Evolutionary conservation across 2,113 vertebrate species (phyloP).

Genomic region (Notiomystis cincta): DNA sequence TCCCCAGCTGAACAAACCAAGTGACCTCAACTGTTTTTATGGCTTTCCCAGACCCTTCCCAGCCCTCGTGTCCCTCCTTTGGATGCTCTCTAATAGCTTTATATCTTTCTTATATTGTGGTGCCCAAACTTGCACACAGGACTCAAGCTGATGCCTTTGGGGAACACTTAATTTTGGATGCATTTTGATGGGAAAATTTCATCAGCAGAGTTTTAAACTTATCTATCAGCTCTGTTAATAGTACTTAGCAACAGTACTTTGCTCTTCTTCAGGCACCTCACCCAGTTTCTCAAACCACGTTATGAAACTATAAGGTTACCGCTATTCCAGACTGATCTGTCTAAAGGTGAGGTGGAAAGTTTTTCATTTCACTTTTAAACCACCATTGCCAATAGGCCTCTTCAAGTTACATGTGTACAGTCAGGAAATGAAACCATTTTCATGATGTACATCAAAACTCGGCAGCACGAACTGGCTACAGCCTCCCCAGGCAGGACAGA

Average conservation of each 20-base stretch:
- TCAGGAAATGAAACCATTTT: neutral
- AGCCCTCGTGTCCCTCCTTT: neutral
- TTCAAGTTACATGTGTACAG: neutral
- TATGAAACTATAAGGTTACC: neutral
- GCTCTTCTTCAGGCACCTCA: neutral
- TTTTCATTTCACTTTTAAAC: neutral
- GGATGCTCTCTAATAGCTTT: neutral
- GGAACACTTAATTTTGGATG: neutral
- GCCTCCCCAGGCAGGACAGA: neutral
- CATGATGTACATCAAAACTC: fast-evolving
- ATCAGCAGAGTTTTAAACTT: neutral
- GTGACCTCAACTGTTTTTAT: neutral
- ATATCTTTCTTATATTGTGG: neutral
- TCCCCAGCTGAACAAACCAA: neutral
- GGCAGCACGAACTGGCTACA: neutral
- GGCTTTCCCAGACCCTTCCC: neutral
- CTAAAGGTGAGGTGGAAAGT: neutral
- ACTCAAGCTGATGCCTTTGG: neutral
- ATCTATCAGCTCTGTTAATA: neutral
- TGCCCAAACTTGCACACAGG: neutral
- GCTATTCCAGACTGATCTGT: neutral
- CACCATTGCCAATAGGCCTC: neutral
- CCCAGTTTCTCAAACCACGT: neutral
- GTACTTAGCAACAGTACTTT: neutral
- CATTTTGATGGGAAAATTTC: neutral